A percentile compares a stretch with the other conserved stretches of the same genome.
phyloP scores from a whole-genome alignment of 2,888 invertebrate genomes.

The Acrobeloides nanus region DNA sequence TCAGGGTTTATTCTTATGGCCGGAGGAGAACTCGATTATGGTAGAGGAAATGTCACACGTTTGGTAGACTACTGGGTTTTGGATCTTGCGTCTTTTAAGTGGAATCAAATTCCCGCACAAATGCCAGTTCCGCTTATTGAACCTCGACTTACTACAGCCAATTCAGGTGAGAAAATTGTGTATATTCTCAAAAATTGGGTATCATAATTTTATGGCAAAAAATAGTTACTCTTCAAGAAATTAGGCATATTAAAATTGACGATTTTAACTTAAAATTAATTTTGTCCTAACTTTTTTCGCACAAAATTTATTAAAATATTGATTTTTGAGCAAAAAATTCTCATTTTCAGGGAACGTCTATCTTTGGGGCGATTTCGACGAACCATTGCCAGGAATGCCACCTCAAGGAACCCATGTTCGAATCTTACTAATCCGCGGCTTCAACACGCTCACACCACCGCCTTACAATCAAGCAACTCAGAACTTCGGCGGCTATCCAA shows the following conservation, averaged over 20 bases:
- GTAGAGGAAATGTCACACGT: conserved; percentile 36
- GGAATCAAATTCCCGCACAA: conserved; percentile 46
- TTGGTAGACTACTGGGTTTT: conserved; percentile 49
- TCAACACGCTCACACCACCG: conserved; percentile 14
- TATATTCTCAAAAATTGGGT: conserved; percentile 1
- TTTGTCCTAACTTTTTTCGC: not conserved
- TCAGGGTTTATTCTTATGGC: conserved; percentile 47
- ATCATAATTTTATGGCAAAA: not conserved
- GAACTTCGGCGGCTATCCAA: not conserved
- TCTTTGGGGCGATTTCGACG: conserved; percentile 52
- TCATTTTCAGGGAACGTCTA: conserved; percentile 38
- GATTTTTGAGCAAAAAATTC: conserved; percentile 4
- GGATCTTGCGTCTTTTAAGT: conserved; percentile 43
- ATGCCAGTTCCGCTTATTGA: conserved; percentile 52
- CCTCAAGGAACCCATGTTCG: conserved; percentile 45
- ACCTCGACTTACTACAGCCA: conserved; percentile 45
- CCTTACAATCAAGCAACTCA: not conserved
- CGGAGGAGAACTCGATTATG: conserved; percentile 49
- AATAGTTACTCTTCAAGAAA: not conserved
- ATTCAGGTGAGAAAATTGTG: conserved; percentile 29
- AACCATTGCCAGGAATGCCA: conserved; percentile 51
- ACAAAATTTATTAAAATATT: not conserved
- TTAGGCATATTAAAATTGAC: not conserved
- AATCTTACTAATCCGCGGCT: conserved; percentile 35
- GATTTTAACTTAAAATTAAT: not conserved